Conservation (phyloP, 37 sponge, comb jelly and placozoan genomes). For the Geodia barretti region DNA sequence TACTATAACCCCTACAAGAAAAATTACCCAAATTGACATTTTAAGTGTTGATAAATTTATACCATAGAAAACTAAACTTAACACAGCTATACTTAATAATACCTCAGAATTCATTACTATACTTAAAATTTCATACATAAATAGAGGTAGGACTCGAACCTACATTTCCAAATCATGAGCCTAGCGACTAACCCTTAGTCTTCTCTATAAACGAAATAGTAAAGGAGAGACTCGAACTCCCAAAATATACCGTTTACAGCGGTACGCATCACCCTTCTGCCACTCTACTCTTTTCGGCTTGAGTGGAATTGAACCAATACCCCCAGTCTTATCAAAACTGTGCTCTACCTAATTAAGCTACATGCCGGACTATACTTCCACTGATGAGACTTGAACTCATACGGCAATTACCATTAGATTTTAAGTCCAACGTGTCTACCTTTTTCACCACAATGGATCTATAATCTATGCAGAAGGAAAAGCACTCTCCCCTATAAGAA, state of each 20-base stretch:
- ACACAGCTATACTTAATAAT: conserved; percentile 52
- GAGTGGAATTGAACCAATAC: conserved; percentile 61
- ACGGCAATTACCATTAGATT: conserved; percentile 2
- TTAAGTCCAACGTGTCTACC: conserved; percentile 31
- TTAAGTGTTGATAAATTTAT: conserved; percentile 37
- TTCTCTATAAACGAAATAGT: conserved; percentile 35
- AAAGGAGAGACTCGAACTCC: conserved; percentile 45
- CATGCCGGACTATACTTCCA: conserved; percentile 18
- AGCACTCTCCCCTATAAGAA: conserved; percentile 57
- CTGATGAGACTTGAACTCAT: conserved; percentile 67
- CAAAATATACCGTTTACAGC: conserved; percentile 56
- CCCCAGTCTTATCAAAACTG: conserved; percentile 51
- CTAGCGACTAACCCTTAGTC: conserved; percentile 65
- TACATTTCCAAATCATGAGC: conserved; percentile 65
- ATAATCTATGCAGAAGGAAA: conserved; percentile 27
- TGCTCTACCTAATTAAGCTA: conserved; percentile 54
- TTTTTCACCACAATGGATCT: conserved; percentile 49
- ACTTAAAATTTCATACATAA: conserved; percentile 4
- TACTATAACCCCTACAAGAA: conserved; percentile 7
- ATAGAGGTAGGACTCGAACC: conserved; percentile 75
- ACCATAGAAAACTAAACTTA: conserved; percentile 63
- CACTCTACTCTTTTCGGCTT: conserved; percentile 24
- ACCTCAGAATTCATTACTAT: conserved; percentile 44
- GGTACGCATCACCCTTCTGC: conserved; percentile 58
- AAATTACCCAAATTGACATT: conserved; percentile 34